Evolutionary conservation across 1,140 invertebrate species (phyloP).

Genomic region (Drosophila sproati): DNA sequence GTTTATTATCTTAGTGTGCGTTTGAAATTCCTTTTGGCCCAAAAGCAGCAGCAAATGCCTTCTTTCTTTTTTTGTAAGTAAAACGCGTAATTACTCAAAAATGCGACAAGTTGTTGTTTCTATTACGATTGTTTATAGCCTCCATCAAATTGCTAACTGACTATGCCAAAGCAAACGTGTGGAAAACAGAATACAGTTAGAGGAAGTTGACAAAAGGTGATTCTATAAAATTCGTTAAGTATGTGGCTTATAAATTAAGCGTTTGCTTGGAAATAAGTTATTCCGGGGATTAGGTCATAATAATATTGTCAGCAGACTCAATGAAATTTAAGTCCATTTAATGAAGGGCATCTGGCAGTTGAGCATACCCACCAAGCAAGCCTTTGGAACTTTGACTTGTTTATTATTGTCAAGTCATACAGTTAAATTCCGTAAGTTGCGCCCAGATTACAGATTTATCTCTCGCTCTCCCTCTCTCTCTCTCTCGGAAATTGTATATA

Average conservation of each 20-base stretch:
- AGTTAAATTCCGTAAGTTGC: background rate
- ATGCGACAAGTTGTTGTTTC: constrained; percentile 47
- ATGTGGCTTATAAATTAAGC: too few species aligned
- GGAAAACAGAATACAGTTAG: too few species aligned
- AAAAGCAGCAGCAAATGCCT: constrained; percentile 23
- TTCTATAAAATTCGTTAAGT: too few species aligned
- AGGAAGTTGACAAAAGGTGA: too few species aligned
- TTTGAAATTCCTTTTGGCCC: constrained; percentile 62
- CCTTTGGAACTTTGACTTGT: background rate
- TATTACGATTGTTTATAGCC: constrained; percentile 32
- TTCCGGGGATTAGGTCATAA: too few species aligned
- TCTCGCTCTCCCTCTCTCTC: background rate
- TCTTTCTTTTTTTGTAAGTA: constrained; percentile 47
- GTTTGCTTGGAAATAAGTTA: too few species aligned
- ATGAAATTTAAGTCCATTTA: too few species aligned
- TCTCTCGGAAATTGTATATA: constrained; percentile 12
- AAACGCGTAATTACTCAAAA: constrained; percentile 72
- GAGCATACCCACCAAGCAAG: background rate
- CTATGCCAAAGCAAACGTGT: background rate
- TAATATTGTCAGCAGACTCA: too few species aligned
- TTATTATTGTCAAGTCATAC: background rate
- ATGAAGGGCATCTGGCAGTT: background rate
- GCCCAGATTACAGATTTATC: constrained; percentile 13
- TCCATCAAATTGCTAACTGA: background rate
- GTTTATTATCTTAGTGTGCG: constrained; percentile 51